These are phyloP conservation scores for Orbicella faveolata DNA, from an alignment of 64 coral and sea anemone genomes.

Conservation along the genomic window DNA sequence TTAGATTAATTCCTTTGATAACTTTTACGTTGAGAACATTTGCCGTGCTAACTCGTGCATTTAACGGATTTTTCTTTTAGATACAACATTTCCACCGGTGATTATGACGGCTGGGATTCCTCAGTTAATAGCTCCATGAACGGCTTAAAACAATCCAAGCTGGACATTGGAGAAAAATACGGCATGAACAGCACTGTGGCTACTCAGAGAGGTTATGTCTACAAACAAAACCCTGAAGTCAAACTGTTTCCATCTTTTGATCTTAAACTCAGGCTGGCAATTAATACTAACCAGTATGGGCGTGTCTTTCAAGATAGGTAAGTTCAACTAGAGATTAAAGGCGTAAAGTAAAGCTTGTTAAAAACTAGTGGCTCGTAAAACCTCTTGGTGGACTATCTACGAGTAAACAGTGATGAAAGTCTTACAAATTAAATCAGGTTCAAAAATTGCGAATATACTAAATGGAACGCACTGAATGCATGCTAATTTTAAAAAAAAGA, in stretches of 20 bases:
- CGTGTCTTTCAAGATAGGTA: conserved; percentile 97
- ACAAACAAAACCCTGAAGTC: conserved; percentile 97
- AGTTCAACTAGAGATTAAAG: neutral
- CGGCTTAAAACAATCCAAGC: conserved; percentile 27
- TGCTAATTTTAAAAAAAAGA: too few species aligned
- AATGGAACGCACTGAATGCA: too few species aligned
- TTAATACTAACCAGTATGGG: conserved; percentile 94
- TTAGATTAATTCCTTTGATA: too few species aligned
- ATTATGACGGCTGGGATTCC: conserved; percentile 87
- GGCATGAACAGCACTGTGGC: conserved; percentile 61
- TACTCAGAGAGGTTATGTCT: conserved; percentile 73
- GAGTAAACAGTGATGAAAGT: too few species aligned
- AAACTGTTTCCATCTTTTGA: conserved; percentile 70
- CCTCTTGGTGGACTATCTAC: too few species aligned
- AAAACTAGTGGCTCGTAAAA: too few species aligned
- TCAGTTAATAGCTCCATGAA: conserved; percentile 77
- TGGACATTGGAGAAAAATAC: conserved; percentile 73
- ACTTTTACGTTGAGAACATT: too few species aligned
- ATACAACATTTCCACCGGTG: conserved; percentile 98
- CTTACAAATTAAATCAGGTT: too few species aligned
- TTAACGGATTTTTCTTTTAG: conserved; percentile 26
- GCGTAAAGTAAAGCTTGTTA: too few species aligned
- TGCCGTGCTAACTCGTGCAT: neutral
- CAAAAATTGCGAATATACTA: too few species aligned
- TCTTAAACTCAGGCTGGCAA: conserved; percentile 80